Evolutionary conservation across 2,888 invertebrate genomes (phyloP), one percentile per base, ranked within the genome.

Genomic region (Bombylius major): DNA sequence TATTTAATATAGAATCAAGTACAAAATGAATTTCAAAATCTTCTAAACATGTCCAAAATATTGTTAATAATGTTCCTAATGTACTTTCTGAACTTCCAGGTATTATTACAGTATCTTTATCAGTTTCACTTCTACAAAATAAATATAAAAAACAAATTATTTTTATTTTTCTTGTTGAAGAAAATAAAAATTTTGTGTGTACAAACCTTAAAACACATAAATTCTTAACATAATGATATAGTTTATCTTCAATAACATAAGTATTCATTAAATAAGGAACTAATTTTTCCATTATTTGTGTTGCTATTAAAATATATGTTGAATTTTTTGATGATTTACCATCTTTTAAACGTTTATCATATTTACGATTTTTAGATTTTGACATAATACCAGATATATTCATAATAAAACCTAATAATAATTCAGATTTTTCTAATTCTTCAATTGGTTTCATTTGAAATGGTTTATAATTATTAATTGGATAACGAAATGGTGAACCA

Each of bases 221-320:
- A 50, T 65, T 63, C 11, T 62, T 60, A 11, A 74, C 65, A 50
- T 68, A 65, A 0, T 82, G 80, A 46, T 89, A 73, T 55, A 89
- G 75, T 59, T 84, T 80, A 11, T 80, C 79, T 54, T 89, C 86
- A 32, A 84, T 82, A 14, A 89, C 78, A 65, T 87, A 89, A 0
- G 85, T 78, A 47, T 82, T 75, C 1, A 79, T 78, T 42, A 88
- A 70, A 4, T 81, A 70, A 5, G 78, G 77, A 0, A 82, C 81
- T 36, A 88, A 66, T 58, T 82, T 79, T 48, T 81, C 78, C 11
- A 83, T 74, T 5, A 86, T 70, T 42, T 79, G 60, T 0, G 79
- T 73, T 7, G 78, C 72, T 44, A 81, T 70, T 0, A 80, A 77
- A 66, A 79, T 78, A 23, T 80, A 75, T 59, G 80, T 77, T 0